phyloP scores from a whole-genome alignment of 2,113 vertebrate genomes.

The Pyrgilauda ruficollis region DNA sequence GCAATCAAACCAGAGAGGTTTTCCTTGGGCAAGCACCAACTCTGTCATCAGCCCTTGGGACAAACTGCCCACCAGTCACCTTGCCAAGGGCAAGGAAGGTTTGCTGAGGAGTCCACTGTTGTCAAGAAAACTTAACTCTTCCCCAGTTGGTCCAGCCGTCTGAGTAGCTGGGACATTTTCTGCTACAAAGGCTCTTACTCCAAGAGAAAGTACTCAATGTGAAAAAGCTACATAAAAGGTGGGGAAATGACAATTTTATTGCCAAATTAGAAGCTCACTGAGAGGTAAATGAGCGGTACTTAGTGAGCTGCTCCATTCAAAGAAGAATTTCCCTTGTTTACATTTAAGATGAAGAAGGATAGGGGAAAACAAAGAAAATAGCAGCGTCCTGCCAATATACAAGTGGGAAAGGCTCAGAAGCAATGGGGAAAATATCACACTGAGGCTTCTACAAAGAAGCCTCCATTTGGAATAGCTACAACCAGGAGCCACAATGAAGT shows the following conservation, averaged over 20 bases:
- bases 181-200: neutral
- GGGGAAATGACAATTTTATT: neutral
- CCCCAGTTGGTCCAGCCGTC: neutral
- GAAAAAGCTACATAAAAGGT: neutral
- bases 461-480: slow-evolving; percentile 26
- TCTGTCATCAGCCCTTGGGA: neutral
- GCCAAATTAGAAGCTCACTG: neutral
- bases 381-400: neutral
- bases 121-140: neutral
- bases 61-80: neutral
- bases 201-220: neutral
- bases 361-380: neutral
- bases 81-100: neutral
- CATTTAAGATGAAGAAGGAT: neutral
- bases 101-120: neutral
- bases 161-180: neutral
- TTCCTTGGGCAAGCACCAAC: neutral
- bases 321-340: slow-evolving; percentile 20
- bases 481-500: neutral
- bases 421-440: neutral
- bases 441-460: neutral
- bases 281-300: neutral
- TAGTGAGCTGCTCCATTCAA: slow-evolving; percentile 14
- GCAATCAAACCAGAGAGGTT: neutral
- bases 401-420: slow-evolving; percentile 35